Evolutionary conservation across 2,113 vertebrate genomes (phyloP).

Genomic region (Cygnus atratus): DNA sequence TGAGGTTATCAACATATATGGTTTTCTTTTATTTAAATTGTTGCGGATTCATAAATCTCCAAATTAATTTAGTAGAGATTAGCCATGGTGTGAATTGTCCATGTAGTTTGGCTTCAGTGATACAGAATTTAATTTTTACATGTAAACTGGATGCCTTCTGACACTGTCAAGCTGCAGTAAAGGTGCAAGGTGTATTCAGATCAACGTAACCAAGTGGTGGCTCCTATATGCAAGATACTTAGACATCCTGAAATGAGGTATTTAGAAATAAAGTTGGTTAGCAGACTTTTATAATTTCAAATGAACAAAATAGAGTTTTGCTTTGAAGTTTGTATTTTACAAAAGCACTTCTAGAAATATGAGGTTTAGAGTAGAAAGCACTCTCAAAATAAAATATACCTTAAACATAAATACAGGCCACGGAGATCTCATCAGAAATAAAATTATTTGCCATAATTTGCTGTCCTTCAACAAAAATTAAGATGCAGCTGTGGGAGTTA

Average conservation of each 20-base stretch:
- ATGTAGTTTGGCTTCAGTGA: background rate
- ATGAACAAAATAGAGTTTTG: background rate
- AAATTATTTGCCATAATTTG: background rate
- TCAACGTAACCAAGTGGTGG: background rate
- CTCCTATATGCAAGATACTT: background rate
- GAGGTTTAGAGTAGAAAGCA: background rate
- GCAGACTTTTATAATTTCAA: background rate
- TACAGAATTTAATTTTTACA: background rate
- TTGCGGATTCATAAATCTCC: background rate
- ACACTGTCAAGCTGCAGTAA: background rate
- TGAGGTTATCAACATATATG: background rate
- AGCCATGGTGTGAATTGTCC: background rate
- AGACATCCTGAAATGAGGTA: background rate
- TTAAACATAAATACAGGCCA: background rate
- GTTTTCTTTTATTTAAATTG: background rate
- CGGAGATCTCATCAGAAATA: background rate
- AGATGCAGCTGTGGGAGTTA: background rate
- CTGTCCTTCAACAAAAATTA: background rate
- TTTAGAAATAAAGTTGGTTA: background rate
- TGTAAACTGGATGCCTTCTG: background rate
- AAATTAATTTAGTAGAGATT: background rate
- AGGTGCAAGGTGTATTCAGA: background rate
- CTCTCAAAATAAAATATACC: background rate
- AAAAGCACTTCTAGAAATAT: background rate
- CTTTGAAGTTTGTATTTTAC: background rate